Percentiles rank a stretch among this genome's conserved stretches.
Conservation (phyloP, 2,888 invertebrate genomes). For the Protodeltote pygarga region DNA sequence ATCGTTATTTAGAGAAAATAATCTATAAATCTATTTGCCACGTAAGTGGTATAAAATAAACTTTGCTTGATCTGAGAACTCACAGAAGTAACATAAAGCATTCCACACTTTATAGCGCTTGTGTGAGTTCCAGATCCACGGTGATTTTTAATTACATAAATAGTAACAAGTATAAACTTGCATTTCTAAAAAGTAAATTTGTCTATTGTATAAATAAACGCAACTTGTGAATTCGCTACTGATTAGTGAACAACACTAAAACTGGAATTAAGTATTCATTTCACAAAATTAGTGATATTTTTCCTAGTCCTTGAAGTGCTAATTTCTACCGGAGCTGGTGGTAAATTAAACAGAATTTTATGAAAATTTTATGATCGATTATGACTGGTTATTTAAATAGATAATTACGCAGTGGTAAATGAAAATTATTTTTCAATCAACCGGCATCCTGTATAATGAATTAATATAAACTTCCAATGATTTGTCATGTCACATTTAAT, state of each 20-base stretch:
- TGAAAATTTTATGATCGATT: conserved; percentile 58
- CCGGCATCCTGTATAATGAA: conserved; percentile 45
- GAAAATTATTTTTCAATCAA: conserved; percentile 55
- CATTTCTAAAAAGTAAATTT: too few relatives aligned
- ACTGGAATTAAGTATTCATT: conserved; percentile 10
- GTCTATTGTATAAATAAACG: too few relatives aligned
- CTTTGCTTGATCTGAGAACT: too few relatives aligned
- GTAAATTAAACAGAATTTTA: conserved; percentile 48
- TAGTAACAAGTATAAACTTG: too few relatives aligned
- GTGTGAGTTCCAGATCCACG: too few relatives aligned
- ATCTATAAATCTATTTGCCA: too few relatives aligned
- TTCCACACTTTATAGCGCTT: too few relatives aligned
- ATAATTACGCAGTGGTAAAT: conserved; percentile 48
- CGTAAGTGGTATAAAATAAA: too few relatives aligned
- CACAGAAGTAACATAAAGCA: too few relatives aligned
- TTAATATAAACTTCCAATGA: conserved; percentile 37
- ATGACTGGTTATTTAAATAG: conserved; percentile 55
- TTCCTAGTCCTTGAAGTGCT: conserved; percentile 46
- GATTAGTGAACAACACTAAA: conserved; percentile 28
- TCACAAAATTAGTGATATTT: conserved; percentile 41
- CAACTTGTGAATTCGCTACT: too few relatives aligned
- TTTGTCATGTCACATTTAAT: conserved; percentile 42
- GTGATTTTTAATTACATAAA: too few relatives aligned
- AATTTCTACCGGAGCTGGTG: conserved; percentile 35
- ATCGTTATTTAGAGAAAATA: too few relatives aligned